Conservation (phyloP, 2,113 vertebrate genomes). For the Entelurus aequoreus region DNA sequence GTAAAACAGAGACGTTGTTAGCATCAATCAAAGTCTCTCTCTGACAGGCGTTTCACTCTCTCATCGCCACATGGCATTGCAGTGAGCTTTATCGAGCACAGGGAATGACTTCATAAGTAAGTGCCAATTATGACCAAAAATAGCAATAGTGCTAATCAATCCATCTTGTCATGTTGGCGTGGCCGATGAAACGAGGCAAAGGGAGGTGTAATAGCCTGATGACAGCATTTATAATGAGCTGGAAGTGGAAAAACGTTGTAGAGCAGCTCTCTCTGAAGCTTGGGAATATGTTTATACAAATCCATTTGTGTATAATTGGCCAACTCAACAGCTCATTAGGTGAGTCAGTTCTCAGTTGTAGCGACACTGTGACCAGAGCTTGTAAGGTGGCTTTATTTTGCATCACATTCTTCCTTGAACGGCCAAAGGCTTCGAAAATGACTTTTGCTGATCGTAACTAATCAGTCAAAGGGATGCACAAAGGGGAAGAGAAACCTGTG, state of each 20-base stretch:
- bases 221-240: constrained; percentile 1
- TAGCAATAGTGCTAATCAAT: background rate
- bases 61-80: background rate
- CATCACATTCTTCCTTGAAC: background rate
- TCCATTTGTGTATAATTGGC: background rate
- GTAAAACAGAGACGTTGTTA: constrained; percentile 4
- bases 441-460: constrained; percentile 17
- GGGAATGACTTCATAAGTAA: constrained; percentile 1
- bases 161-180: background rate
- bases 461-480: constrained; percentile 23
- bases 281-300: background rate
- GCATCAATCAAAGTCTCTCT: background rate
- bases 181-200: constrained; percentile 1
- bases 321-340: background rate
- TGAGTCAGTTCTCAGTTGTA: background rate
- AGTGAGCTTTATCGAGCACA: background rate
- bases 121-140: background rate
- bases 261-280: background rate
- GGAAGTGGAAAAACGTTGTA: background rate
- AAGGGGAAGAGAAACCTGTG: constrained; percentile 21
- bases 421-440: background rate
- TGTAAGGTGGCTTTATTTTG: background rate
- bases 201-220: constrained; percentile 22
- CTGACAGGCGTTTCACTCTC: background rate
- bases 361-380: background rate